Evolutionary conservation across 1,140 invertebrate species (phyloP), one percentile per base, ranked within the genome.

Genomic region (Rhynchophorus ferrugineus): DNA sequence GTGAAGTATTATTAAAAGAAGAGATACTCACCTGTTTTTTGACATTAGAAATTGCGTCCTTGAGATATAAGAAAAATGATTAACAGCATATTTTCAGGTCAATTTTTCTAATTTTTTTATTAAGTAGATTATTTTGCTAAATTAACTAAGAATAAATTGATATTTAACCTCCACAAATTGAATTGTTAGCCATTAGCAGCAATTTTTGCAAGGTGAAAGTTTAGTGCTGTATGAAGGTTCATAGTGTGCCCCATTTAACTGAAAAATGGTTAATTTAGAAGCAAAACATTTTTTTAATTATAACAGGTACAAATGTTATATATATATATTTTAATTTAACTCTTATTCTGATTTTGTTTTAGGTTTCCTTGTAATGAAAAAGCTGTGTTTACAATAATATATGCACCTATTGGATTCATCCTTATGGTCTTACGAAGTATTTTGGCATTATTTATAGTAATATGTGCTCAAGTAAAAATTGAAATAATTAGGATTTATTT

Each of bases 351-450:
- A 33, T 38, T 44, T 18, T 17, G 1, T 75, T 76, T 47, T 64
- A 78, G 76, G 58, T 74, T 77, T 65, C 66, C 68, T 38, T 70
- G 73, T 37, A 73, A 73, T 54, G 57, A 74, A 71, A 66, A 62
- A 72, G 18, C 37, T 75, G 19, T n/a, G n/a, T 71, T 72, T 50
- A 70, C 76, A 55, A 47, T 78, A 3, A 58, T 76, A 49, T 79
- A 76, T 65, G 60, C 74, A 56, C 77, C 77, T 19, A 59, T 79
- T 61, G 77, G 76, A 42, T 49, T 76, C 39, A 39, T 76, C 20
- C 62, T 79, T 22, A 64, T 75, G 61, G 37, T 69, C 29, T 55
- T 76, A 46, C 68, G 77, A 58, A 60, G 69, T 47, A 54, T 75
- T 36, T 50, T 77, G 48, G 73, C 68, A 18, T 60, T 77, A 45